A percentile compares a stretch with the other conserved stretches of the same genome.
These are phyloP conservation scores for Pseudois nayaur DNA, from an alignment of 2,113 vertebrate species.

Conservation along the genomic window DNA sequence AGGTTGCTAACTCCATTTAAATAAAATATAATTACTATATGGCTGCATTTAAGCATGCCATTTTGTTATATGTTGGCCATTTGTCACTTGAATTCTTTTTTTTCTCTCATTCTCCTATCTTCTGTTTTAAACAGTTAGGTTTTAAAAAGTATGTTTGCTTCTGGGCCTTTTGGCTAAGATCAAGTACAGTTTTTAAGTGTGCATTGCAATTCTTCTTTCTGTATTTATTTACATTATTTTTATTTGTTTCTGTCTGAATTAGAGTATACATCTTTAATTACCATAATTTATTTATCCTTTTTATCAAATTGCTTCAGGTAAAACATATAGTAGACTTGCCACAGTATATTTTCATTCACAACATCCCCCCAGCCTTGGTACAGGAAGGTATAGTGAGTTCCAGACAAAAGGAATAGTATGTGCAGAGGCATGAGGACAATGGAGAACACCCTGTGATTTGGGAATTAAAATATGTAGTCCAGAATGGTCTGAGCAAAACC, in stretches of 20 bases:
- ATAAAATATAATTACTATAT: not conserved
- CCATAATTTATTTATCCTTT: not conserved
- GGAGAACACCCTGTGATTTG: not conserved
- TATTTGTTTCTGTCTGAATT: not conserved
- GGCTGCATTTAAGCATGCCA: not conserved
- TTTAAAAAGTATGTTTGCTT: not conserved
- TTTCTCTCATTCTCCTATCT: not conserved
- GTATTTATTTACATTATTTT: not conserved
- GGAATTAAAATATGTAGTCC: not conserved
- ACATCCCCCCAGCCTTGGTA: too few relatives aligned
- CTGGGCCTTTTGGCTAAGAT: not conserved
- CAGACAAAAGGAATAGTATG: not conserved
- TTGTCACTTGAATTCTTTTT: not conserved
- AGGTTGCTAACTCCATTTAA: not conserved
- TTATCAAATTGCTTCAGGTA: not conserved
- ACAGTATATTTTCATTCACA: not conserved
- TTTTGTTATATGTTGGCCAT: not conserved
- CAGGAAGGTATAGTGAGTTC: not conserved
- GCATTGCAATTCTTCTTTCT: not conserved
- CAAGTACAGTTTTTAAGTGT: not conserved
- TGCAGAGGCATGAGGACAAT: not conserved
- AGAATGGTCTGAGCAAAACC: not conserved
- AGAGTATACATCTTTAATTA: not conserved
- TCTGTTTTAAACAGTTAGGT: not conserved
- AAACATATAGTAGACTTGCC: not conserved